phyloP scores from a whole-genome alignment of 1,140 invertebrate species.

The Pseudomyrmex sp. region DNA sequence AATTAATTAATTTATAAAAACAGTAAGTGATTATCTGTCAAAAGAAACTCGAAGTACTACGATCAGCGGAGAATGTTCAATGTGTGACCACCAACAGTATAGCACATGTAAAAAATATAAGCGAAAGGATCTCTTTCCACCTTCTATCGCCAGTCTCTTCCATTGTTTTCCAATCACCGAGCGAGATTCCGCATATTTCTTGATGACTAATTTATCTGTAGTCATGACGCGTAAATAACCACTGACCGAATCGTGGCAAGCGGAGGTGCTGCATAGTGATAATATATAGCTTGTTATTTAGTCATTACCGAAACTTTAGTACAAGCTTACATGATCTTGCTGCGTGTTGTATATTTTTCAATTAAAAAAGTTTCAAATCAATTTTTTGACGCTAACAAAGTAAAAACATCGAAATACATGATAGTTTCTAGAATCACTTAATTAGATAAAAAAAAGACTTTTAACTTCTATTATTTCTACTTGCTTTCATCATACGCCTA shows the following conservation, averaged over 20 bases:
- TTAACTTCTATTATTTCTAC: not conserved
- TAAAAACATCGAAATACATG: not conserved
- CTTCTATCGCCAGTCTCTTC: no score
- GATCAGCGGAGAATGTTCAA: constrained; percentile 3
- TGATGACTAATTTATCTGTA: constrained; percentile 60
- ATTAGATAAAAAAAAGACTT: not conserved
- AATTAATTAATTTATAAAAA: no score
- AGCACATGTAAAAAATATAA: constrained; percentile 12
- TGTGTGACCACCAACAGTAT: not conserved
- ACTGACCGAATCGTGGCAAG: constrained; percentile 2
- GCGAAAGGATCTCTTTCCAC: not conserved
- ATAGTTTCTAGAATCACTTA: not conserved
- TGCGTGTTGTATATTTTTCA: not conserved
- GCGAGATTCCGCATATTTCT: constrained; percentile 30
- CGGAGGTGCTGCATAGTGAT: constrained; percentile 1
- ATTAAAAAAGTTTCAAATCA: not conserved
- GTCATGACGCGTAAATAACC: constrained; percentile 13
- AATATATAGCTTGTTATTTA: not conserved
- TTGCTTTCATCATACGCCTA: not conserved
- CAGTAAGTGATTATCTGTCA: not conserved
- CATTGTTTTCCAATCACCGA: constrained; percentile 37
- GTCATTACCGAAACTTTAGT: constrained; percentile 13
- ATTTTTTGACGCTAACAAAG: not conserved
- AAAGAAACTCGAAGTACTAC: not conserved
- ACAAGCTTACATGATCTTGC: no score